Evolutionary conservation across 2,888 invertebrate genomes (phyloP).

Genomic region (Theodoxus fluviatilis): DNA sequence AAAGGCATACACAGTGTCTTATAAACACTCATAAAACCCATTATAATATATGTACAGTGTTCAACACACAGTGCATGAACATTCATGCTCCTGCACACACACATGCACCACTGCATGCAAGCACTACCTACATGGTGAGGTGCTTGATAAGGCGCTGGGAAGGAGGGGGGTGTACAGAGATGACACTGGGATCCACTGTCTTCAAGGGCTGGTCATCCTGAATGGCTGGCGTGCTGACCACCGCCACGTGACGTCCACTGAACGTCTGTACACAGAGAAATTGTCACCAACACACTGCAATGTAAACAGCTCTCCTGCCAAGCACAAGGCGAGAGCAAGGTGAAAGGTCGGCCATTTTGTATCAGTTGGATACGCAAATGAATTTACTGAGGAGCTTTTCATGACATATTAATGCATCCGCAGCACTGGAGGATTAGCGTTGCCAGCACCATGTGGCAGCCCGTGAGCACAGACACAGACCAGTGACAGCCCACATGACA

Average conservation of each 20-base stretch:
- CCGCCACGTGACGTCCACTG: slow-evolving; percentile 43
- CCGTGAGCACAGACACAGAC: too few species aligned
- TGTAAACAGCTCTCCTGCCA: too few species aligned
- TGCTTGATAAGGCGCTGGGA: slow-evolving; percentile 10
- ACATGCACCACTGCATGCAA: slow-evolving; percentile 2
- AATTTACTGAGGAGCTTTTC: too few species aligned
- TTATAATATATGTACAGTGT: background rate
- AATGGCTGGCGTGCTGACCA: slow-evolving; percentile 51
- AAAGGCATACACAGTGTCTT: background rate
- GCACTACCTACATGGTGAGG: slow-evolving; percentile 16
- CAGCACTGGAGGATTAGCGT: too few species aligned
- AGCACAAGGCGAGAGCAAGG: too few species aligned
- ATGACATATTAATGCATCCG: too few species aligned
- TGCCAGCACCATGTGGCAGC: too few species aligned
- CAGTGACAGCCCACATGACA: too few species aligned
- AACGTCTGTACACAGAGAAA: slow-evolving; percentile 43
- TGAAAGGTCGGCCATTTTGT: too few species aligned
- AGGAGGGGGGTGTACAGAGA: background rate
- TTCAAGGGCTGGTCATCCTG: background rate
- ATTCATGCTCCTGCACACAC: background rate
- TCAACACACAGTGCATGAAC: too few species aligned
- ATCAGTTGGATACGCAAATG: too few species aligned
- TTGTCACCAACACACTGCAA: background rate
- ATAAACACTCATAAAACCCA: background rate
- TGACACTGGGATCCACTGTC: slow-evolving; percentile 3